phyloP scores from a whole-genome alignment of 2,113 vertebrate genomes.

The Megatriorchis doriae region DNA sequence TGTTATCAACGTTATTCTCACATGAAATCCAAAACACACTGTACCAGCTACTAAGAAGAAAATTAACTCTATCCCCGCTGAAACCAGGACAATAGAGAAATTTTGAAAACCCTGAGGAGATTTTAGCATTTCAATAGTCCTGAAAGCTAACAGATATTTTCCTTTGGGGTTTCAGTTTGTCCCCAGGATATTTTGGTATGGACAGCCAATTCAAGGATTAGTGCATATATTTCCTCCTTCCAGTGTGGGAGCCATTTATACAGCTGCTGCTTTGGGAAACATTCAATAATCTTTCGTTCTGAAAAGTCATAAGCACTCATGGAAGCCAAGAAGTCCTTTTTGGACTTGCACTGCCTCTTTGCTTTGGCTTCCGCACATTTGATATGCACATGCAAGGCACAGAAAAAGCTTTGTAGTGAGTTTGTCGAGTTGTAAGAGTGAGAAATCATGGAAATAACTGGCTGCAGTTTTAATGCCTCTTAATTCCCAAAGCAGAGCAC shows the following conservation, averaged over 20 bases:
- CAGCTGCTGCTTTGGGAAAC: conserved; percentile 7
- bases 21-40: too few species aligned
- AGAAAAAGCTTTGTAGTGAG: background rate
- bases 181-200: background rate
- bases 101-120: background rate
- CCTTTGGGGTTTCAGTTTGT: background rate
- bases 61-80: too few species aligned
- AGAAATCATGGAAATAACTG: background rate
- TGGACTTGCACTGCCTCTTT: background rate
- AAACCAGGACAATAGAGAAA: background rate
- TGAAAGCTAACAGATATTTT: background rate
- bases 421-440: background rate
- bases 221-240: background rate
- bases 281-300: background rate
- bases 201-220: background rate
- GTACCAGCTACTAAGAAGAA: too few species aligned
- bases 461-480: background rate
- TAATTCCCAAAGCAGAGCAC: background rate
- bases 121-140: background rate
- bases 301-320: background rate
- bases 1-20: too few species aligned
- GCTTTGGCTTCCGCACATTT: background rate
- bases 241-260: background rate
- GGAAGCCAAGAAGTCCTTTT: background rate
- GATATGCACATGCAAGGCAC: background rate